These are phyloP conservation scores for Cremastinae sp. DNA, from an alignment of 2,888 invertebrate genomes.

Conservation along the genomic window DNA sequence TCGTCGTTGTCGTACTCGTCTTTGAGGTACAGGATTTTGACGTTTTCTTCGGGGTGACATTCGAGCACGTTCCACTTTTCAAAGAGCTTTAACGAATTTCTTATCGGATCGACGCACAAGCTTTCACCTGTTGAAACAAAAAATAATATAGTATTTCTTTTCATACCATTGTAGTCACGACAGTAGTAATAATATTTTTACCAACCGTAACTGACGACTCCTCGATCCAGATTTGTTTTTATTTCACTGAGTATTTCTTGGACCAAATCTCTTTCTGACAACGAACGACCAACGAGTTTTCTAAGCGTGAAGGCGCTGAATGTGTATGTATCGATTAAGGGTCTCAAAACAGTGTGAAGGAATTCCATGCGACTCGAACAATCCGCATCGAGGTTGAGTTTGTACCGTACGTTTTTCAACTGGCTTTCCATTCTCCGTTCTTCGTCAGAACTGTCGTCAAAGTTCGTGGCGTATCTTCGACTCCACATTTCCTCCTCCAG, in stretches of 20 bases:
- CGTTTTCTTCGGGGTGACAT: constrained; percentile 75
- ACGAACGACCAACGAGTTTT: constrained; percentile 82
- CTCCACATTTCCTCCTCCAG: constrained; percentile 83
- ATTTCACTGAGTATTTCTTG: constrained; percentile 86
- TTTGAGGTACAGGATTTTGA: constrained; percentile 75
- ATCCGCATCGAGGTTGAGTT: constrained; percentile 75
- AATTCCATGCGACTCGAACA: constrained; percentile 81
- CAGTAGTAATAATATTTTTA: no score
- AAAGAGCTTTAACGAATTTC: constrained; percentile 90
- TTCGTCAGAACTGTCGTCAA: constrained; percentile 81
- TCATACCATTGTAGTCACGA: no score
- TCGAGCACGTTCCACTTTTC: constrained; percentile 92
- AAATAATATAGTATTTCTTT: constrained; percentile 9
- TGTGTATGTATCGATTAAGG: constrained; percentile 89
- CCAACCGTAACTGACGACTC: constrained; percentile 85
- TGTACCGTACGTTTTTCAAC: constrained; percentile 70
- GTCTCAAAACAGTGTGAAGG: constrained; percentile 84
- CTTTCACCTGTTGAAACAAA: constrained; percentile 87
- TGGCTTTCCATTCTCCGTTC: constrained; percentile 66
- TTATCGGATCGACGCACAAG: constrained; percentile 91
- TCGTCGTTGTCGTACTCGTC: constrained; percentile 73
- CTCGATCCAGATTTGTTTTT: constrained; percentile 84
- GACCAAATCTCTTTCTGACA: constrained; percentile 86
- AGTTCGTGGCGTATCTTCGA: constrained; percentile 81
- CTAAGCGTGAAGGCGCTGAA: constrained; percentile 84